Base-by-base conservation (phyloP, 2,113 vertebrate species). In the Pithys albifrons region DNA sequence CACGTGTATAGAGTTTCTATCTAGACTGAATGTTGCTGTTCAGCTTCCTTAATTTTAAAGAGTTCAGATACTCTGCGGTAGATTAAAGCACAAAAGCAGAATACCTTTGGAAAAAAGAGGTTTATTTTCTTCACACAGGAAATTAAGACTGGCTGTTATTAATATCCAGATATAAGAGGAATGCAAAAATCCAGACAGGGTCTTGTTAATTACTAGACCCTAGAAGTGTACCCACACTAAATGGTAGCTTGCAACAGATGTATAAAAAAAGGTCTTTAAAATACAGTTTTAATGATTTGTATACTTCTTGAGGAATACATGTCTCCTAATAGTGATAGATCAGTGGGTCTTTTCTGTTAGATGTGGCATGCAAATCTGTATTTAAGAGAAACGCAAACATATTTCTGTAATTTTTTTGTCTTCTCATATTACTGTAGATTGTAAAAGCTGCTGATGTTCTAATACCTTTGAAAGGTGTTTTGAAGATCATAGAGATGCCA, bases 91-190 rank as follows among this genome's bases (percentile, higher is more conserved):
- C 49, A 71, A 80, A 95, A 88, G 59, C 23, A 59, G 35, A 89
- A 73, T 24, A 85, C 17, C 28, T 39, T 86, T 88, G 39, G 52
- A 92, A 90, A 87, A 87, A 35, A 57, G 39, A 31, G 19, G 24
- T 67, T 96, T 81, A 37, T 83, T 95, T 97, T 96, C 52, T 93
- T 85, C 79, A 91, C 48, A 86, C 89, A 97, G 93, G 94, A 97
- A 97, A 97, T 98, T 97, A 97, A 97, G 89, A 93, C 81, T 88
- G 64, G 35, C 51, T 96, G 81, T 69, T 97, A 95, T 54, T 91
- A 93, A 95, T 96, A 96, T 88, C 94, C 93, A 65, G 29, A 48
- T 95, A 71, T 91, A 59, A 96, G 88, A 94, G 16, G 31, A 79
- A 91, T 95, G 70, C 12, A 92, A 69, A 45, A 55, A 89, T 58